These are phyloP conservation scores for Syngnathus rostellatus DNA, from an alignment of 2,797 vertebrate species.

Conservation along the genomic window DNA sequence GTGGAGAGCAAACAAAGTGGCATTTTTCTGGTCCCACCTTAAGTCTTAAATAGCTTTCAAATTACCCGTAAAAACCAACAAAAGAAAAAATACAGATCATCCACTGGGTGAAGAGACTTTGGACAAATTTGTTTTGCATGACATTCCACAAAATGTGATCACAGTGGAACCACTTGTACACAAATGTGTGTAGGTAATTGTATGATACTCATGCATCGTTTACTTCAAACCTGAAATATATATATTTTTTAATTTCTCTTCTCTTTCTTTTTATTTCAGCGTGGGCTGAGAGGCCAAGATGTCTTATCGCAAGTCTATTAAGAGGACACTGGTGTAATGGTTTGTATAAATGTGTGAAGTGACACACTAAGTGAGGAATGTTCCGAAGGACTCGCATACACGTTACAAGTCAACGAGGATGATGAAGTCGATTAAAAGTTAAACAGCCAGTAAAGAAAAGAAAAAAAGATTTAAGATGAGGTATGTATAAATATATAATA, in stretches of 20 bases:
- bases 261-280: background rate
- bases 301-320: slow-evolving; percentile 10
- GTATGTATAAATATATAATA: background rate
- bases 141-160: background rate
- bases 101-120: background rate
- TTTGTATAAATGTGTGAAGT: slow-evolving; percentile 52
- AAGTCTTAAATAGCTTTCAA: slow-evolving; percentile 1
- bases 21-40: slow-evolving; percentile 25
- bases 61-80: slow-evolving; percentile 3
- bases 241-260: background rate
- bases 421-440: slow-evolving; percentile 4
- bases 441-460: too few relatives aligned
- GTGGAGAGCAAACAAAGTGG: slow-evolving; percentile 30
- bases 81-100: background rate
- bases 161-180: background rate
- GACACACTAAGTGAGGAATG: slow-evolving; percentile 55
- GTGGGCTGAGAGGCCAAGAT: slow-evolving; percentile 5
- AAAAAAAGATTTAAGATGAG: background rate
- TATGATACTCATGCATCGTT: too few relatives aligned
- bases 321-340: slow-evolving; percentile 40
- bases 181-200: background rate
- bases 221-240: background rate
- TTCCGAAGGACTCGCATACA: slow-evolving; percentile 53
- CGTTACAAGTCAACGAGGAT: slow-evolving; percentile 37
- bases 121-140: background rate